A percentile compares a stretch with the other conserved stretches of the same genome.
Evolutionary conservation across 37 sponge, comb jelly and placozoan genomes (phyloP).

Genomic region (Haliclona indistincta): DNA sequence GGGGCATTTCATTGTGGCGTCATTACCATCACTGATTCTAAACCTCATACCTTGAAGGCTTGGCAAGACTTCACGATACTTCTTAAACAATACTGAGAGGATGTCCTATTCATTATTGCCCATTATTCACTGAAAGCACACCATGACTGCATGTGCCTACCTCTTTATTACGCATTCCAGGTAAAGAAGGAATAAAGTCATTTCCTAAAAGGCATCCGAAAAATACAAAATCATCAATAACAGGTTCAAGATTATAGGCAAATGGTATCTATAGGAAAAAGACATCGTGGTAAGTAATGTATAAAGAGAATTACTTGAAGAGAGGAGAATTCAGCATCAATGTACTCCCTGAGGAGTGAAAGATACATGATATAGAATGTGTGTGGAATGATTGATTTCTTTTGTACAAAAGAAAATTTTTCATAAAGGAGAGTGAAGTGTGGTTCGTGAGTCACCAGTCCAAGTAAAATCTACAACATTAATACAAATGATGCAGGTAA

Average conservation of each 20-base stretch:
- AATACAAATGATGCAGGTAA: neutral
- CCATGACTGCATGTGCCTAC: constrained; percentile 8
- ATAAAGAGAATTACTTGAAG: constrained; percentile 49
- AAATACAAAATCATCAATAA: constrained; percentile 95
- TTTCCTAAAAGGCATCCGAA: constrained; percentile 96
- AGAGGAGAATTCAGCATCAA: constrained; percentile 81
- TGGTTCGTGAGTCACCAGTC: constrained; percentile 92
- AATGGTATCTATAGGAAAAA: constrained; percentile 64
- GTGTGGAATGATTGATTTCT: constrained; percentile 66
- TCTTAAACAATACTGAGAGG: constrained; percentile 63
- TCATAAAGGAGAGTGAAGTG: constrained; percentile 96
- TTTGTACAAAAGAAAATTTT: constrained; percentile 78
- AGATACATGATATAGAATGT: constrained; percentile 96
- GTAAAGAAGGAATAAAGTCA: constrained; percentile 95
- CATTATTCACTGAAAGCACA: neutral
- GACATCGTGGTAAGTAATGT: too few relatives aligned
- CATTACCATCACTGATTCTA: too few relatives aligned
- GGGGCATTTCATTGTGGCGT: too few relatives aligned
- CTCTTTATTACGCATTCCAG: constrained; percentile 88
- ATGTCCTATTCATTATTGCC: constrained; percentile 42
- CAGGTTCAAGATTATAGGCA: constrained; percentile 81
- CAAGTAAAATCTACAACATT: constrained; percentile 85
- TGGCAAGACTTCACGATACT: constrained; percentile 75
- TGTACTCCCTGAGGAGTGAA: constrained; percentile 91
- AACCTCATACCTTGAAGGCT: constrained; percentile 75